Evolutionary conservation across 2,113 vertebrate genomes (phyloP), one percentile per base, ranked within the genome.

Genomic region (Beaufortia kweichowensis): DNA sequence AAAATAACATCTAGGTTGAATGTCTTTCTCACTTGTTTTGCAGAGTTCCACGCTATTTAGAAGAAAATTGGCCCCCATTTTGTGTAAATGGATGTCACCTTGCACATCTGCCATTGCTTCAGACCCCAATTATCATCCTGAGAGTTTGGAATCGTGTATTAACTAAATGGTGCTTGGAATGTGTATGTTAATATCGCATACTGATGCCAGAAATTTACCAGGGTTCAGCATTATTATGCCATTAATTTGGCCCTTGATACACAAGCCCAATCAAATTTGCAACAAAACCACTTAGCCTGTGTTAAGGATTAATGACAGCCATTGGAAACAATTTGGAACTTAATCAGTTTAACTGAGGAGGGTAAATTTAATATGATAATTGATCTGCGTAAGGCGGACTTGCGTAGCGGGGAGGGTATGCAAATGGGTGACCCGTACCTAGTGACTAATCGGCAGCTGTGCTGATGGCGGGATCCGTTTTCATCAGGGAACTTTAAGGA

Each of bases 291-390:
- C 94, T 98, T 97, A 95, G 88, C 93, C 94, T 93, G 93, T 95
- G 96, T 93, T 93, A 95, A 94, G 94, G 94, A 98, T 98, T 98
- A 99, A 99, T 98, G 96, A 96, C 90, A 93, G 93, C 94, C 92
- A 95, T 98, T 92, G 92, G 94, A 98, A 98, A 98, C 95, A 97
- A 98, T 98, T 98, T 98, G 95, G 93, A 95, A 96, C 94, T 94
- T 94, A 95, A 97, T 98, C 95, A 96, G 93, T 98, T 96, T 95
- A 96, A 95, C 94, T 94, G 94, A 95, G 95, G 94, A 96, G 96
- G 95, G 95, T 95, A 95, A 96, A 97, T 95, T 96, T 98, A 98
- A 98, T 98, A 97, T 99, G 95, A 96, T 99, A 98, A 99, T 98
- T 96, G 94, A 93, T 96, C 95, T 94, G 90, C 91, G 91, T 92